Conservation (phyloP, 1,140 invertebrate genomes). For the Hirudo medicinalis region DNA sequence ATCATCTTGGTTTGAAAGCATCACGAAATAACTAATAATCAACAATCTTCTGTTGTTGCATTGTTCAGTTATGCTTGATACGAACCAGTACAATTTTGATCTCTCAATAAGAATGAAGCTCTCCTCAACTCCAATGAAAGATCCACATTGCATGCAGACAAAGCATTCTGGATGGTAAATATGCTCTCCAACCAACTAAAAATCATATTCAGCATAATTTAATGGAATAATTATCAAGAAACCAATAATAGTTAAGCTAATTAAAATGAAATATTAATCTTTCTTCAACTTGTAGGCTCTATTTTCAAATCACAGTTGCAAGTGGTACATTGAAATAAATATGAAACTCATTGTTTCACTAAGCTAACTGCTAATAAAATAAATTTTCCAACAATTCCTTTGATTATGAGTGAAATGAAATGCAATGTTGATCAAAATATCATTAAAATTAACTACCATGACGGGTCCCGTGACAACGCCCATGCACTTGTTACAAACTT, state of each 20-base stretch:
- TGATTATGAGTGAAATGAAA: no score
- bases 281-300: no score
- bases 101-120: constrained; percentile 76
- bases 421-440: not conserved
- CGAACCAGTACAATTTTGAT: constrained; percentile 68
- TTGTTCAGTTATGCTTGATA: not conserved
- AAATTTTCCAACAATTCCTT: not conserved
- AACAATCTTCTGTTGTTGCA: not conserved
- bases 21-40: not conserved
- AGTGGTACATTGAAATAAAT: not conserved
- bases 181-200: constrained; percentile 66
- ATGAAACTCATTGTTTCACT: not conserved
- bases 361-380: not conserved
- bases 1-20: no score
- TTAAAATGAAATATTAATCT: not conserved
- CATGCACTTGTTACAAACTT: constrained; percentile 71
- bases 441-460: constrained; percentile 48
- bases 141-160: constrained; percentile 63
- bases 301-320: no score
- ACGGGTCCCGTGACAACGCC: constrained; percentile 79
- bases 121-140: constrained; percentile 77
- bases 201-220: constrained; percentile 7
- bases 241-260: no score
- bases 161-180: constrained; percentile 92
- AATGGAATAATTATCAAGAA: no score